A percentile compares a stretch with the other conserved stretches of the same genome.
Evolutionary conservation across 1,140 invertebrate genomes (phyloP).

Genomic region (Drosophila baimaii): DNA sequence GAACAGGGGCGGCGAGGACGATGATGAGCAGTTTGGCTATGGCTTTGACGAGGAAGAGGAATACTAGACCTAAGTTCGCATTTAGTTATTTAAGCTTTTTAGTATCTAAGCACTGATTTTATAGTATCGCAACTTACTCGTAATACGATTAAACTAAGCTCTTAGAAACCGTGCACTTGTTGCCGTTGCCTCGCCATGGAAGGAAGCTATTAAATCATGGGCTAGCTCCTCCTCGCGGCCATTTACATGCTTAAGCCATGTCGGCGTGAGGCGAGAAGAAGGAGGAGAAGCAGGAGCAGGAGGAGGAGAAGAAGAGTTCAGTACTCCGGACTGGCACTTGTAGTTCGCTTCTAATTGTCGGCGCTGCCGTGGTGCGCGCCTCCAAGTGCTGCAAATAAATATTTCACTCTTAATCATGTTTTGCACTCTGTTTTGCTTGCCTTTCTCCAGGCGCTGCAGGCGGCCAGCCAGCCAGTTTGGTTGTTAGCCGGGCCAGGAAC

Average conservation of each 20-base stretch:
- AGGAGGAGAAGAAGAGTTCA: background rate
- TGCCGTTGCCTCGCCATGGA: constrained; percentile 39
- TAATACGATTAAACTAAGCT: constrained; percentile 65
- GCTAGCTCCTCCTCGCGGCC: constrained; percentile 40
- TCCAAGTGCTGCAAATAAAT: constrained; percentile 79
- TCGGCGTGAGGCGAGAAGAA: constrained; percentile 19
- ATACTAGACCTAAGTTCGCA: constrained; percentile 49
- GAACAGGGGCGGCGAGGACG: constrained; percentile 74
- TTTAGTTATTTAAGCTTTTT: constrained; percentile 40
- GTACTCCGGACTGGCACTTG: constrained; percentile 27
- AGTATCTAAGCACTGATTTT: constrained; percentile 24
- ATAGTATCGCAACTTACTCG: constrained; percentile 44
- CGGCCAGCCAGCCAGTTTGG: constrained; percentile 41
- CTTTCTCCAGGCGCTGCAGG: constrained; percentile 49
- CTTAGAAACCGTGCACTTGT: constrained; percentile 45
- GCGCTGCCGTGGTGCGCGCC: constrained; percentile 67
- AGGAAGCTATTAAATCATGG: constrained; percentile 70
- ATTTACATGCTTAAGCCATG: constrained; percentile 79
- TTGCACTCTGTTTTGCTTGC: constrained; percentile 66
- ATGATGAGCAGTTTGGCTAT: constrained; percentile 75
- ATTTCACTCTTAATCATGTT: constrained; percentile 81
- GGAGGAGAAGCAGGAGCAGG: background rate
- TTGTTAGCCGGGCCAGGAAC: constrained; percentile 29
- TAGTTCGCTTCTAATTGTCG: constrained; percentile 74
- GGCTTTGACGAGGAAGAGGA: constrained; percentile 82